Conservation (phyloP, 2,888 invertebrate species). For the Mechanitis mazaeus region DNA sequence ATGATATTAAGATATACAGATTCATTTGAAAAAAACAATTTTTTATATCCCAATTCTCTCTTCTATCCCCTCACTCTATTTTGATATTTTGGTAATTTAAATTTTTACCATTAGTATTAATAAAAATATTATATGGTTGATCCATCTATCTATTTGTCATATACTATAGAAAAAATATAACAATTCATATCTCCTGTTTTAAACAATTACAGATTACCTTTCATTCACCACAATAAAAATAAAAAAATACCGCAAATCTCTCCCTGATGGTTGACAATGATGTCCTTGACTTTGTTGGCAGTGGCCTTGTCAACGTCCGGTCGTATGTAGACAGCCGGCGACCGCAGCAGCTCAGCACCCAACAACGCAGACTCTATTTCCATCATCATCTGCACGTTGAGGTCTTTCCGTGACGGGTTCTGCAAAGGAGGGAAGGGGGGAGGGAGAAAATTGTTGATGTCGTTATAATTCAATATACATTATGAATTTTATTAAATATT, state of each 20-base stretch:
- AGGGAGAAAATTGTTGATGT: slow-evolving; percentile 27
- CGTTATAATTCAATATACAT: slow-evolving; percentile 15
- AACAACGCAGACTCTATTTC: slow-evolving; percentile 90
- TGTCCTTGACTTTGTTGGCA: slow-evolving; percentile 89
- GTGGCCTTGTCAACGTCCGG: slow-evolving; percentile 90
- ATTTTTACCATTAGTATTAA: too few relatives aligned
- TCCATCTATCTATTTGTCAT: too few relatives aligned
- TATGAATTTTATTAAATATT: neutral
- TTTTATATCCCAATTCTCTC: too few relatives aligned
- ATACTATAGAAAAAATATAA: too few relatives aligned
- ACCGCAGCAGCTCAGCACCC: slow-evolving; percentile 85
- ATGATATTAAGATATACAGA: too few relatives aligned
- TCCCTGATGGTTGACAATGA: slow-evolving; percentile 91
- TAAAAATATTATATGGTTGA: too few relatives aligned
- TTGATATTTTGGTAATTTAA: too few relatives aligned
- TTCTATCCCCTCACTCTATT: too few relatives aligned
- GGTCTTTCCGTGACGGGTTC: slow-evolving; percentile 93
- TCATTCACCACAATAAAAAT: too few relatives aligned
- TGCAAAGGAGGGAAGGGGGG: slow-evolving; percentile 68
- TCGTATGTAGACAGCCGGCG: slow-evolving; percentile 88
- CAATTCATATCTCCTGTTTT: too few relatives aligned
- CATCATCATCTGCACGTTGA: slow-evolving; percentile 95
- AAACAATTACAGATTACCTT: too few relatives aligned
- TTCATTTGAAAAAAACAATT: too few relatives aligned
- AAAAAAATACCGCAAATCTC: slow-evolving; percentile 75